These are phyloP conservation scores for Chiridota heheva DNA, from an alignment of 35 echinoderm and acorn worm species.

Conservation along the genomic window DNA sequence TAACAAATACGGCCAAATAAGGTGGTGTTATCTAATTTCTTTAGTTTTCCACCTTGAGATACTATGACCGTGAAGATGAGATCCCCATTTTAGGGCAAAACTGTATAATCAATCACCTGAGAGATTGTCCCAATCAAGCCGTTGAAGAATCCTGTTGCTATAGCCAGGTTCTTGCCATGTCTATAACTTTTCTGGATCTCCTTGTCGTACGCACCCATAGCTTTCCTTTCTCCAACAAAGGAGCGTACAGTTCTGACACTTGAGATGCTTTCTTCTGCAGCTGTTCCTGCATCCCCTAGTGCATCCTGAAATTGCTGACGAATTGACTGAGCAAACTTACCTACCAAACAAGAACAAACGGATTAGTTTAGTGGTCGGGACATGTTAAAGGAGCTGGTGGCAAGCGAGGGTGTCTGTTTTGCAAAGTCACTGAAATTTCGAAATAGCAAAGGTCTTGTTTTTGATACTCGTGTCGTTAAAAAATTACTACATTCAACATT, in stretches of 20 bases:
- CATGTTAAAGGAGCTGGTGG: too few relatives aligned
- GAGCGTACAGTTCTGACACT: slow-evolving; percentile 86
- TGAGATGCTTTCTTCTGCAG: slow-evolving; percentile 88
- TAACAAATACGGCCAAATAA: too few relatives aligned
- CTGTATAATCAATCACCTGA: slow-evolving; percentile 44
- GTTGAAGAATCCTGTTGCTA: slow-evolving; percentile 72
- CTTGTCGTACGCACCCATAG: slow-evolving; percentile 45
- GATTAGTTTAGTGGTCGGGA: too few relatives aligned
- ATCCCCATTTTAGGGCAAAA: background rate
- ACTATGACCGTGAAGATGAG: too few relatives aligned
- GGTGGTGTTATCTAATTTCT: too few relatives aligned
- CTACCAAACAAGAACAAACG: slow-evolving; percentile 32
- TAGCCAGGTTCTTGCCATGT: slow-evolving; percentile 72
- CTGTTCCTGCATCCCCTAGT: slow-evolving; percentile 75
- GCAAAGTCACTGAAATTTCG: too few relatives aligned
- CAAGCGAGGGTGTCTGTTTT: too few relatives aligned
- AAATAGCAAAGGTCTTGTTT: too few relatives aligned
- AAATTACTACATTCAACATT: too few relatives aligned
- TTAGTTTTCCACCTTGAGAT: too few relatives aligned
- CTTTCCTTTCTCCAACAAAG: slow-evolving; percentile 71
- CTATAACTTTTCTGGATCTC: slow-evolving; percentile 85
- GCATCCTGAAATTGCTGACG: slow-evolving; percentile 93
- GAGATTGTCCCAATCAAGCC: slow-evolving; percentile 76
- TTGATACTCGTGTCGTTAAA: too few relatives aligned
- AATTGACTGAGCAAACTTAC: slow-evolving; percentile 68